Evolutionary conservation across 2,797 vertebrate species (phyloP).

Genomic region (Heterohyrax brucei): DNA sequence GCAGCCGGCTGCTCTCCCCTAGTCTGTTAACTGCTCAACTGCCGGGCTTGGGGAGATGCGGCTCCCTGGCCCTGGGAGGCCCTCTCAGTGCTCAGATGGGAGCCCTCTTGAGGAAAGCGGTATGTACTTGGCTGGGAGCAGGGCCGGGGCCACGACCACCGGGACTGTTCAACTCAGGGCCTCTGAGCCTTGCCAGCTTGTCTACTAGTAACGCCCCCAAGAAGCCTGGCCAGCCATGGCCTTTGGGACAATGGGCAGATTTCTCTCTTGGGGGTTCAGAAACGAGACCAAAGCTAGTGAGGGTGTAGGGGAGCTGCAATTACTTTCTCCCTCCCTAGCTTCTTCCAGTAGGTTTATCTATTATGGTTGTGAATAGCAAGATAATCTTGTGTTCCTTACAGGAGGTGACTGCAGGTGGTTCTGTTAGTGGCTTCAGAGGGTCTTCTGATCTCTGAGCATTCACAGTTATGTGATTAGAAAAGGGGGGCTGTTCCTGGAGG

Average conservation of each 20-base stretch:
- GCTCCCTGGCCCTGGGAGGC: neutral
- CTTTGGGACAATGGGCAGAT: slow-evolving; percentile 36
- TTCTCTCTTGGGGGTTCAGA: slow-evolving; percentile 51
- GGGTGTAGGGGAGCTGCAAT: neutral
- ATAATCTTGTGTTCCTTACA: neutral
- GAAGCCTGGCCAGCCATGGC: slow-evolving; percentile 7
- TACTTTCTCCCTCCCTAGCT: neutral
- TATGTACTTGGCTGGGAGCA: slow-evolving; percentile 70
- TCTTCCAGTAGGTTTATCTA: neutral
- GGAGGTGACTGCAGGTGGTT: neutral
- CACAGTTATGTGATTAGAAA: neutral
- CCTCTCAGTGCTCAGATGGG: slow-evolving; percentile 70
- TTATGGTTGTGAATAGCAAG: neutral
- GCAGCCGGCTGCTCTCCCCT: slow-evolving; percentile 31
- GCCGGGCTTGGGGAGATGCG: slow-evolving; percentile 36
- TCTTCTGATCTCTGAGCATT: neutral
- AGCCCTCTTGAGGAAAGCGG: slow-evolving; percentile 83
- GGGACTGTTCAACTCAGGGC: neutral
- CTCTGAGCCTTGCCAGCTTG: neutral
- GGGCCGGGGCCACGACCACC: neutral
- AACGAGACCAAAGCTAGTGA: neutral
- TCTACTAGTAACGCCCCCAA: neutral
- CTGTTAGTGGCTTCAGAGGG: neutral
- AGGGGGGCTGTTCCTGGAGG: neutral
- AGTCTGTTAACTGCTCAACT: slow-evolving; percentile 80